phyloP scores from a whole-genome alignment of 1,140 invertebrate species.

The Zaprionus davidi region DNA sequence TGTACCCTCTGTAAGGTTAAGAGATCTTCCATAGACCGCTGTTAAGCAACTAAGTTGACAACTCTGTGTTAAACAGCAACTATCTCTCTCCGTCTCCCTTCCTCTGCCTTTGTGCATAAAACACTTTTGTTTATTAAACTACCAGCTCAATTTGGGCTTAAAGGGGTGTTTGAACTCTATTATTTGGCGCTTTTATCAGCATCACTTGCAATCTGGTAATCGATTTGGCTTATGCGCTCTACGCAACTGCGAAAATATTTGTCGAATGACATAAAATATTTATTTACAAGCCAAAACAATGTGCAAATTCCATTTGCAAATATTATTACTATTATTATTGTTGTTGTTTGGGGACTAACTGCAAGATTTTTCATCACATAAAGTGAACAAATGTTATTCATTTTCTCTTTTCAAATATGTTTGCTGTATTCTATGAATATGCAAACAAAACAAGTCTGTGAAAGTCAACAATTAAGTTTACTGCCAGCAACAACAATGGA shows the following conservation, averaged over 20 bases:
- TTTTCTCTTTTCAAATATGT: slow-evolving; percentile 20
- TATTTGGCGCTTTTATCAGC: slow-evolving; percentile 20
- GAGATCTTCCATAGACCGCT: too few relatives aligned
- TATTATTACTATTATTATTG: slow-evolving; percentile 19
- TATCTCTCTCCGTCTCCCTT: background rate
- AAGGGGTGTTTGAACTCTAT: background rate
- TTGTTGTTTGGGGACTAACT: background rate
- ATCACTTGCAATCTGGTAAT: slow-evolving; percentile 30
- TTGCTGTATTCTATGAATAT: slow-evolving; percentile 63
- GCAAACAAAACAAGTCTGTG: slow-evolving; percentile 45
- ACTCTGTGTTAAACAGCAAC: too few relatives aligned
- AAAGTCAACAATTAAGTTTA: slow-evolving; percentile 70
- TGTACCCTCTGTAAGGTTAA: too few relatives aligned
- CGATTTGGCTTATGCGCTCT: slow-evolving; percentile 29
- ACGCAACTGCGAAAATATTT: slow-evolving; percentile 29
- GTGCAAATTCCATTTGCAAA: slow-evolving; percentile 47
- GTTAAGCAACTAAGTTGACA: too few relatives aligned
- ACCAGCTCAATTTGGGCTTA: slow-evolving; percentile 31
- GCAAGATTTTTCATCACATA: background rate
- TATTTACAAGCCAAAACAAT: slow-evolving; percentile 39
- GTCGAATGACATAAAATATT: slow-evolving; percentile 47
- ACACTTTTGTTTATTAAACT: background rate
- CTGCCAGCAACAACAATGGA: slow-evolving; percentile 11
- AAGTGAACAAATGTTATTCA: background rate
- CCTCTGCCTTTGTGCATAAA: background rate